These are phyloP conservation scores for Sebastes cheni DNA, from an alignment of 2,797 vertebrate species.

Conservation along the genomic window DNA sequence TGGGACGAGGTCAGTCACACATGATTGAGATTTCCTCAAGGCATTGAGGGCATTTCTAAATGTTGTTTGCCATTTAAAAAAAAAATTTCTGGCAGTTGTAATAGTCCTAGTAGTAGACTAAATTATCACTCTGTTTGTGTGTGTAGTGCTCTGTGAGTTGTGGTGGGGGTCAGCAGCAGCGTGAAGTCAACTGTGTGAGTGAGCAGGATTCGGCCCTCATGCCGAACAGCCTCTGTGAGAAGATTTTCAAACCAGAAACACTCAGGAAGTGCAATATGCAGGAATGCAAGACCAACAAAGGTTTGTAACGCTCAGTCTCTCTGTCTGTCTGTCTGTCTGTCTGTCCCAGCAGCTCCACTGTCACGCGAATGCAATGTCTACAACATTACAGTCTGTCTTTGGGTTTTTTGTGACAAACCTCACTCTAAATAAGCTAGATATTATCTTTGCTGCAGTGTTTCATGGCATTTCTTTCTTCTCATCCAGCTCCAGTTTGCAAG, in stretches of 20 bases:
- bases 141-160: conserved; percentile 81
- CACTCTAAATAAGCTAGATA: not conserved
- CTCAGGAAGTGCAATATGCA: conserved; percentile 77
- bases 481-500: conserved; percentile 70
- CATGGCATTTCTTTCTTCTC: not conserved
- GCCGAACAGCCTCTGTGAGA: conserved; percentile 73
- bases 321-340: not conserved
- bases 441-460: not conserved
- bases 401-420: not conserved
- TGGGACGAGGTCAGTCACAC: conserved; percentile 81
- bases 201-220: conserved; percentile 57
- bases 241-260: conserved; percentile 70
- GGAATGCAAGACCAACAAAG: conserved; percentile 73
- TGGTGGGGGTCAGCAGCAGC: conserved; percentile 77
- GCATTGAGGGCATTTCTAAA: not conserved
- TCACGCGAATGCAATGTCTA: not conserved
- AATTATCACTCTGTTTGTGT: not conserved
- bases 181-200: conserved; percentile 72
- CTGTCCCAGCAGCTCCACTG: not conserved
- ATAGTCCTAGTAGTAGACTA: not conserved
- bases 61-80: not conserved
- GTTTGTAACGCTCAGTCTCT: conserved; percentile 50
- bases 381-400: not conserved
- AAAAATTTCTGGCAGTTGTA: not conserved
- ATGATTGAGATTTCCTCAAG: not conserved